Conservation (phyloP, 1,140 invertebrate genomes). For the Melanaphis sacchari region DNA sequence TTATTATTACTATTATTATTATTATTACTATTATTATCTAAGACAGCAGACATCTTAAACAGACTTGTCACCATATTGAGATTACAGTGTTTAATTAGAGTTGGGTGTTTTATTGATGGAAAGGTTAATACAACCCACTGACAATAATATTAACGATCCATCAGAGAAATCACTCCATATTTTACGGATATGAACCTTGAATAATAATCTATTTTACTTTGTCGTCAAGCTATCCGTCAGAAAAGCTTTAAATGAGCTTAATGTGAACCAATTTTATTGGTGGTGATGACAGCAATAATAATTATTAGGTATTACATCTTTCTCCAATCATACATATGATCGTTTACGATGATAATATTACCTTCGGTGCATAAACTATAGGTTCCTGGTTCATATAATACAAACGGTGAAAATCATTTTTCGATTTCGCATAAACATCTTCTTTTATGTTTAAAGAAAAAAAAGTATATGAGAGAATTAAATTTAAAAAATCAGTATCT, state of each 20-base stretch:
- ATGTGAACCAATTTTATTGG: background rate
- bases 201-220: background rate
- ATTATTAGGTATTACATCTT: background rate
- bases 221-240: background rate
- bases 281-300: background rate
- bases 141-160: background rate
- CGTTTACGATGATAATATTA: background rate
- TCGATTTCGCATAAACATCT: background rate
- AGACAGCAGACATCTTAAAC: background rate
- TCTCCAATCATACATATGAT: background rate
- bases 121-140: background rate
- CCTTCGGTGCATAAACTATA: background rate
- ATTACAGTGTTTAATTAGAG: background rate
- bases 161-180: background rate
- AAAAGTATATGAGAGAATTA: background rate
- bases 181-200: background rate
- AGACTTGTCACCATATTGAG: background rate
- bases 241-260: background rate
- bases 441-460: background rate
- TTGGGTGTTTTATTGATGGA: background rate
- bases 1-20: no score
- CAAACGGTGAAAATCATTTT: background rate
- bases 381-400: background rate
- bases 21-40: background rate
- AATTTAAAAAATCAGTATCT: background rate